These are phyloP conservation scores for Rhagologus leucostigma DNA, from an alignment of 2,113 vertebrate genomes.

Conservation along the genomic window DNA sequence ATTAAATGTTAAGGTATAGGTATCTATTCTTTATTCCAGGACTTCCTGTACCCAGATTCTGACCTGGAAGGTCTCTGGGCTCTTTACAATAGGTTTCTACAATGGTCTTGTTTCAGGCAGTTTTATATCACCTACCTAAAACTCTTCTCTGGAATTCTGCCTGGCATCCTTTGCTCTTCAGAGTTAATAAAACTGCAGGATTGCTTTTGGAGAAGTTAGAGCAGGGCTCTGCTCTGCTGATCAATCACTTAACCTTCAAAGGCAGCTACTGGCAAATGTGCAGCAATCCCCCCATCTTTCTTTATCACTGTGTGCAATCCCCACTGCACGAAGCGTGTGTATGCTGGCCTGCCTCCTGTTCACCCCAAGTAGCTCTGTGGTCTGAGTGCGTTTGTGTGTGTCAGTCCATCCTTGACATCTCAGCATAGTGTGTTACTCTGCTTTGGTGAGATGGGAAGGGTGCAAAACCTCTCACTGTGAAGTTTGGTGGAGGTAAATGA, in stretches of 20 bases:
- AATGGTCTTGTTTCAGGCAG: neutral
- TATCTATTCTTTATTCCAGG: neutral
- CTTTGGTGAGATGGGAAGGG: neutral
- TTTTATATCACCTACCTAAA: neutral
- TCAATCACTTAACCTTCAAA: neutral
- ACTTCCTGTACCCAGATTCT: neutral
- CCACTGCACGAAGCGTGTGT: rapidly evolving
- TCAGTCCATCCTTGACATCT: neutral
- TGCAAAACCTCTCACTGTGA: neutral
- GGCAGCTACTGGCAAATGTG: neutral
- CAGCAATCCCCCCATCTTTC: neutral
- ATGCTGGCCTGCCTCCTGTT: neutral
- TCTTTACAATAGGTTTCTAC: neutral
- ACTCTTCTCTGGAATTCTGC: neutral
- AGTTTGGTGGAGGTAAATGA: neutral
- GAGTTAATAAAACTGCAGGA: neutral
- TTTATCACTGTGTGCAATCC: neutral
- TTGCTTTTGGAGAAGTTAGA: neutral
- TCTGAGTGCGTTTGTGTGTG: neutral
- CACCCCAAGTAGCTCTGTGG: neutral
- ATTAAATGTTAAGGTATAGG: neutral
- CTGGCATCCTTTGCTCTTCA: neutral
- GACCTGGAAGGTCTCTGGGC: neutral
- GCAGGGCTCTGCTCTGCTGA: neutral
- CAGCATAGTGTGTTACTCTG: neutral